Evolutionary conservation across 35 echinoderm and acorn worm species (phyloP), one percentile per base, ranked within the genome.

Genomic region (Ptychodera flava): DNA sequence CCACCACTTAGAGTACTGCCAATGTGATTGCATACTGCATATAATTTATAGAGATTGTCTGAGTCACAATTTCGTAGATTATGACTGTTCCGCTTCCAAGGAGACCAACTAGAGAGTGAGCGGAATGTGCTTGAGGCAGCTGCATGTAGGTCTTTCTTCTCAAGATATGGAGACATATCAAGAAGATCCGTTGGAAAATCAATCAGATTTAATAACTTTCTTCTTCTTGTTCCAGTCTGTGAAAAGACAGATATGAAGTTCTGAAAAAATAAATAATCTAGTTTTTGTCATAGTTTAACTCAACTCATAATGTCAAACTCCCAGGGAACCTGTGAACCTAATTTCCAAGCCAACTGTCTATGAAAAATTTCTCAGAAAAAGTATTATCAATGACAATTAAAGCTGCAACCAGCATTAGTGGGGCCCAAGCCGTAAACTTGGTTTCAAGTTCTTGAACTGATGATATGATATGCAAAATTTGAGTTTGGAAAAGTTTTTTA

Each of bases 1-100:
- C 96, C 96, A 53, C 96, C 96, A 36, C 85, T 88, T 35, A 99
- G 37, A 53, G 6, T 64, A 64, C 81, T 99, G 1, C 96, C 96
- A 28, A 94, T 88, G 79, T 99, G 96, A 78, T 99, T 99, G 77
- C 92, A 94, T 45, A 99, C 96, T 16, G 92, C 96, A 84, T 99
- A 93, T 1, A 94, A 85, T 79, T 99, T 93, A 89, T 93, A 97
- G 38, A 97, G 52, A 33, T 80, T 87, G 15, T 88, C 75, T 31
- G 85, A 88, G 14, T 90, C 29, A 29, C 32, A 76, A 12, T 80
- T 88, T 16, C 90, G 52, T 38, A 84, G 84, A 0, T 89, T 83
- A 30, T 86, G 82, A 81, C 86, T 76, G 27, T 78, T 85, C 36
- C 86, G 89, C 78, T 88, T 83, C 93, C 96, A 94, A 35, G 91